A percentile compares a stretch with the other conserved stretches of the same genome.
These are phyloP conservation scores for Neogobius melanostomus DNA, from an alignment of 2,113 vertebrate species.

Conservation along the genomic window DNA sequence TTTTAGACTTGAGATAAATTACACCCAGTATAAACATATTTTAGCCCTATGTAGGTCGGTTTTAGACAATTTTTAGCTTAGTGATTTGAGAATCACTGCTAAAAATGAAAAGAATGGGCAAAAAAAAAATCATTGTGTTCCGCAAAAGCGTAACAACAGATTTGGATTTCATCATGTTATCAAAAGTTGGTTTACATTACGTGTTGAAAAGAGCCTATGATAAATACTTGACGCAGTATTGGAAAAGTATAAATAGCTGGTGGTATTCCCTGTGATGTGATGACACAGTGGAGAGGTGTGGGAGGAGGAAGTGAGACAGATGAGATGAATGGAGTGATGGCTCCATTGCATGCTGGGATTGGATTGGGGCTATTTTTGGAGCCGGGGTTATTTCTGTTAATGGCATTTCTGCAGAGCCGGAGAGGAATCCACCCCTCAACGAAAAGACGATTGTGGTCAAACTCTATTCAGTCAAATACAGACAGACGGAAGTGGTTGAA, in stretches of 20 bases:
- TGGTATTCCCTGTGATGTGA: constrained; percentile 14
- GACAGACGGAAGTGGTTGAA: neutral
- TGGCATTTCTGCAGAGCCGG: constrained; percentile 6
- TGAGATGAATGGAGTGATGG: constrained; percentile 28
- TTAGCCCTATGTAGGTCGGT: no score
- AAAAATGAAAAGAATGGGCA: no score
- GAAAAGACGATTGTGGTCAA: neutral
- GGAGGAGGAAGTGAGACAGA: constrained; percentile 4
- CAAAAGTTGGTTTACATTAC: neutral
- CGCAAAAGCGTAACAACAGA: neutral
- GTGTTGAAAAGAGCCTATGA: no score
- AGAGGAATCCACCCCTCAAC: neutral
- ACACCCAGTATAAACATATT: no score
- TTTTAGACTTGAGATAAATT: no score
- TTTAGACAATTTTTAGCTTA: no score
- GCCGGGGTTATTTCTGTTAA: constrained; percentile 25
- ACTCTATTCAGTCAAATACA: neutral
- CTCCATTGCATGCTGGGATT: constrained; percentile 27
- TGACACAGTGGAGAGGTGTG: constrained; percentile 5
- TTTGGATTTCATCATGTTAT: neutral
- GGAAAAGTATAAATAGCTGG: neutral
- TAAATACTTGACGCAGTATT: neutral
- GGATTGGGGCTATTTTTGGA: constrained; percentile 44
- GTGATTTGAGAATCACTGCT: no score
- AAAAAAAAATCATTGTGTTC: neutral